Evolutionary conservation across 2,888 invertebrate species (phyloP), one percentile per base, ranked within the genome.

Genomic region (Aethes cnicana): DNA sequence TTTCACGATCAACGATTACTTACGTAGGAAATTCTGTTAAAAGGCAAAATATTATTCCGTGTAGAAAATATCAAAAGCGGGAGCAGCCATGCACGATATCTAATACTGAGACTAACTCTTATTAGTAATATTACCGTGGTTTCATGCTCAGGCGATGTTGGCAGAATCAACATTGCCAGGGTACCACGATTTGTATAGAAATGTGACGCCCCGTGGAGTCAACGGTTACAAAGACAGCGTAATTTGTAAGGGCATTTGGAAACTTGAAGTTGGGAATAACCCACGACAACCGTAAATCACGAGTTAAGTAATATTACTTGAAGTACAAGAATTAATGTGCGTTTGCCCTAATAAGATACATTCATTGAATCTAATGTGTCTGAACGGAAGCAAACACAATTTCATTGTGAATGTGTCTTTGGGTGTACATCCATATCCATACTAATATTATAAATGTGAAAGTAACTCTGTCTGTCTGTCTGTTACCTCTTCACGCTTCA

Each of bases 211-310:
- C 39, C 12, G 3, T 8, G 39, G 39, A 39, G 23, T 23, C 25
- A 16, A 7, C 25, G 23, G 39, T 23, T 25, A 9, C 25, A n/a
- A 21, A 39, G 23, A 21, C 25, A 25, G 14, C 39, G 39, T 23
- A 39, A 16, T 39, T 23, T 25, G 39, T 17, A 16, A 17, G 14
- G 16, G 23, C 25, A 39, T 25, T 39, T 39, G 12, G 16, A n/a
- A 39, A 39, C 39, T 39, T 39, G 7, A 39, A 39, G 37, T 39
- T 39, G 18, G n/a, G 37, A 37, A 39, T 39, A 39, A 39, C 39
- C 39, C 39, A 16, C 16, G 25, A 39, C 39, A 39, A 14, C 23
- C 39, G 39, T 39, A 39, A 39, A 39, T 39, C 39, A 39, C 12
- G 28, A 6, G 4, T 12, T 3, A 2, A 39, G 25, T 25, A 14